phyloP scores from a whole-genome alignment of 2,113 vertebrate species.

The Lipophrys pholis region DNA sequence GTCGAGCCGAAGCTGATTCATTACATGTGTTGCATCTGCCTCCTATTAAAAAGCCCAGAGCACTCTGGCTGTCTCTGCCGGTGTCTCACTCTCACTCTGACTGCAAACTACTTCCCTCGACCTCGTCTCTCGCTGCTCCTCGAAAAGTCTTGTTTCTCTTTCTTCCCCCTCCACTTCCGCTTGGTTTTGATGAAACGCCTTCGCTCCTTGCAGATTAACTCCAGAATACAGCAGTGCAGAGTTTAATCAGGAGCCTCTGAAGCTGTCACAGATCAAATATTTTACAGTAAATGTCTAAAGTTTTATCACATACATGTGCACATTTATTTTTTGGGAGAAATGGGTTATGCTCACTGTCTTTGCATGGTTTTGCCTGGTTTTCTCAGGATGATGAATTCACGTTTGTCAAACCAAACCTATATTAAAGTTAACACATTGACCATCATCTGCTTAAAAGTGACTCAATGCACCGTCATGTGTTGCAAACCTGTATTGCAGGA shows the following conservation, averaged over 20 bases:
- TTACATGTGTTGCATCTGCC: slow-evolving; percentile 87
- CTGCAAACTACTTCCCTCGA: slow-evolving; percentile 64
- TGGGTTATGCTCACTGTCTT: neutral
- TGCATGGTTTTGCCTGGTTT: neutral
- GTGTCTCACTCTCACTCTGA: slow-evolving; percentile 58
- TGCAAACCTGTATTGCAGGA: too few relatives aligned
- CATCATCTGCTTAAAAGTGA: too few relatives aligned
- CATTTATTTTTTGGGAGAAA: too few relatives aligned
- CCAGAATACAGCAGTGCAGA: neutral
- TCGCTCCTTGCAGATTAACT: slow-evolving; percentile 38
- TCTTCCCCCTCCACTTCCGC: slow-evolving; percentile 34
- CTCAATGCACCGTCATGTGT: too few relatives aligned
- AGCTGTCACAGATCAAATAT: neutral
- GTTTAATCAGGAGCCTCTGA: slow-evolving; percentile 8
- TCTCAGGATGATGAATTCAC: neutral
- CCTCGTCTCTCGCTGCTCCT: slow-evolving; percentile 32
- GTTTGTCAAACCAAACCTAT: too few relatives aligned
- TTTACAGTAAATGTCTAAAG: neutral
- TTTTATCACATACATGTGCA: too few relatives aligned
- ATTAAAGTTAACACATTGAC: too few relatives aligned
- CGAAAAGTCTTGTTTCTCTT: slow-evolving; percentile 37
- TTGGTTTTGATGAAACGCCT: slow-evolving; percentile 33
- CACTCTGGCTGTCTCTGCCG: slow-evolving; percentile 78
- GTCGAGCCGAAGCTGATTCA: slow-evolving; percentile 84
- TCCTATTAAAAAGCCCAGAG: slow-evolving; percentile 85